A percentile compares a stretch with the other conserved stretches of the same genome.
Conservation (phyloP, 2,797 vertebrate species). For the Megaceryle alcyon region DNA sequence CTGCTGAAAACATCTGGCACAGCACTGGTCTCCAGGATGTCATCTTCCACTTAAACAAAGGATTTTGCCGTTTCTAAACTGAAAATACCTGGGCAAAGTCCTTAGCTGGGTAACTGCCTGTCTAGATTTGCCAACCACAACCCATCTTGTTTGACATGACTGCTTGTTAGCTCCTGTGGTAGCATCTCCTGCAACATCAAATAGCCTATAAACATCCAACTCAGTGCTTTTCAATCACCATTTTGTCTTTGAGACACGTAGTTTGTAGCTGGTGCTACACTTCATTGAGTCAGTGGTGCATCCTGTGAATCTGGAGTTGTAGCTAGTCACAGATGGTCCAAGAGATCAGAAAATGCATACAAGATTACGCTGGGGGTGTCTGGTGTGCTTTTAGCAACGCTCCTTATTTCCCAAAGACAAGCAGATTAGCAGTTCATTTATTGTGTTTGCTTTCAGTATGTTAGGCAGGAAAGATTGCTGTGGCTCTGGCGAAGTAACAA, state of each 20-base stretch:
- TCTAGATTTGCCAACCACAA: background rate
- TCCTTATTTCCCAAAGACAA: background rate
- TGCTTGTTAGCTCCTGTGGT: background rate
- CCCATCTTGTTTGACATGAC: background rate
- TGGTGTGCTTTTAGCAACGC: background rate
- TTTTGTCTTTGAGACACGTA: background rate
- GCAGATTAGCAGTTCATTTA: background rate
- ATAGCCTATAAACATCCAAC: background rate
- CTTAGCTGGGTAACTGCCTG: background rate
- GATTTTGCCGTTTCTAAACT: background rate
- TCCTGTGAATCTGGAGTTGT: background rate
- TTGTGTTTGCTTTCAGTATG: rapidly evolving
- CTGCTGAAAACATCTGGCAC: background rate
- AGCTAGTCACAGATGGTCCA: background rate
- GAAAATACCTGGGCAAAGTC: background rate
- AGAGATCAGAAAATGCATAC: background rate
- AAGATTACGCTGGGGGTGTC: background rate
- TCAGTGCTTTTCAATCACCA: background rate
- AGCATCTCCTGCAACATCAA: background rate
- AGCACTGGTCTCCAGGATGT: background rate
- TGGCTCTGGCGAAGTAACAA: background rate
- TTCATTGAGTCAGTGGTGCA: background rate
- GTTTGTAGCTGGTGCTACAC: background rate
- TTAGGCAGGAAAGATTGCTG: background rate
- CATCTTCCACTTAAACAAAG: background rate